Base-by-base conservation (phyloP, 1,140 invertebrate genomes). In the Eumeta japonica region DNA sequence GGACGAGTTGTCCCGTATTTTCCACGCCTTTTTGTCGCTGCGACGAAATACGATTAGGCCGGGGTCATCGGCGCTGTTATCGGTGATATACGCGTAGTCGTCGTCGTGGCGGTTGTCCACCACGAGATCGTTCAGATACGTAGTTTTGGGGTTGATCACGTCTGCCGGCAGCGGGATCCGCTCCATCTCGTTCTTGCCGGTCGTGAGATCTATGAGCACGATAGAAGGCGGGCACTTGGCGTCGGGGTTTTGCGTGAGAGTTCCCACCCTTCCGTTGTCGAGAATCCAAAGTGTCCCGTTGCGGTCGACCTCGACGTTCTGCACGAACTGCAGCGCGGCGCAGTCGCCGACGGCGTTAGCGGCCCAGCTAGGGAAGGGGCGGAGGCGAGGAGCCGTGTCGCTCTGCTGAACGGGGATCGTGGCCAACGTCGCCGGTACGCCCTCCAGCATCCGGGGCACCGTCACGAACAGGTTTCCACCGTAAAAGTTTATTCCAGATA, bases 231-330 rank as follows among this genome's bases (percentile, higher is more conserved):
- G 80, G 50, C 85, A 88, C 38, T 66, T 67, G 1, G 55, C 28
- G 14, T 53, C 56, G 10, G 62, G 58, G 18, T 71, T 74, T 1
- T 63, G 52, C 0, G 79, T 77, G 29, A 80, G 46, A 9, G 78
- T 78, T 1, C 66, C 73, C 0, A 81, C 70, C 4, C 81, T 67
- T 0, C 84, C 84, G 10, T 81, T 80, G 48, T 88, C 86, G 27
- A 87, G 49, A 1, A 86, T 78, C 85, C 85, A 88, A 81, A 88
- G 83, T 1, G 83, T 62, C 2, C 83, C 85, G 14, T 75, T 65
- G 0, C 76, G 76, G 47, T 87, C 85, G 13, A 87, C 83, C 56
- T 87, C 85, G 50, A 87, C 76, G 45, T 80, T 82, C 53, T 86
- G 83, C 3, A 87, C 84, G 40, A 81, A 82, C 48, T 88, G 85